phyloP scores from a whole-genome alignment of 2,888 invertebrate species.

The Idaea aversata region DNA sequence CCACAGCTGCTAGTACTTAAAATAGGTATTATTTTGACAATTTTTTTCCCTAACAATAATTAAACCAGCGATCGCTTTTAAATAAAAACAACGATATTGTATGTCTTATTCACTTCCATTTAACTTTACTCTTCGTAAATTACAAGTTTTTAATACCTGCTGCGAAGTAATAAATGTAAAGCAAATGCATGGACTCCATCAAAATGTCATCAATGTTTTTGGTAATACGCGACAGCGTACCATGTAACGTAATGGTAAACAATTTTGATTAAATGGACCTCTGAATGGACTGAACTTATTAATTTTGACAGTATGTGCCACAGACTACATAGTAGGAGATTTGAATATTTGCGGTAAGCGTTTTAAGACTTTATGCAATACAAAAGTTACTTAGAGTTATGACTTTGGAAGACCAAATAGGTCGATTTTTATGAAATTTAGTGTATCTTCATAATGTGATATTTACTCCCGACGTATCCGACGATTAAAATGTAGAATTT shows the following conservation, averaged over 20 bases:
- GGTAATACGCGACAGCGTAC: conserved; percentile 51
- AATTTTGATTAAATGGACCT: not conserved
- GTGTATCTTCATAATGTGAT: too few relatives aligned
- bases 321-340: not conserved
- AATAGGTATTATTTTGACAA: too few relatives aligned
- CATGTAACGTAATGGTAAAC: not conserved
- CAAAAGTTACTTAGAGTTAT: too few relatives aligned
- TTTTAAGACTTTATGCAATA: not conserved
- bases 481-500: too few relatives aligned
- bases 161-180: conserved; percentile 72
- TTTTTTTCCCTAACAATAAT: too few relatives aligned
- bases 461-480: too few relatives aligned
- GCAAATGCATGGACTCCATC: conserved; percentile 61
- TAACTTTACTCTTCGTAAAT: conserved; percentile 29
- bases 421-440: too few relatives aligned
- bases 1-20: too few relatives aligned
- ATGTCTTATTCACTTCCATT: conserved; percentile 44
- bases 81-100: too few relatives aligned
- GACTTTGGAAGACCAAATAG: too few relatives aligned
- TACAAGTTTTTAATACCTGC: conserved; percentile 63
- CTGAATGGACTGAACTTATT: not conserved
- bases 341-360: not conserved
- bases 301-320: not conserved
- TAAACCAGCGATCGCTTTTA: too few relatives aligned
- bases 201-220: conserved; percentile 76